A percentile compares a stretch with the other conserved stretches of the same genome.
phyloP scores from a whole-genome alignment of 1,140 invertebrate species.

The Bombus pyrosoma region DNA sequence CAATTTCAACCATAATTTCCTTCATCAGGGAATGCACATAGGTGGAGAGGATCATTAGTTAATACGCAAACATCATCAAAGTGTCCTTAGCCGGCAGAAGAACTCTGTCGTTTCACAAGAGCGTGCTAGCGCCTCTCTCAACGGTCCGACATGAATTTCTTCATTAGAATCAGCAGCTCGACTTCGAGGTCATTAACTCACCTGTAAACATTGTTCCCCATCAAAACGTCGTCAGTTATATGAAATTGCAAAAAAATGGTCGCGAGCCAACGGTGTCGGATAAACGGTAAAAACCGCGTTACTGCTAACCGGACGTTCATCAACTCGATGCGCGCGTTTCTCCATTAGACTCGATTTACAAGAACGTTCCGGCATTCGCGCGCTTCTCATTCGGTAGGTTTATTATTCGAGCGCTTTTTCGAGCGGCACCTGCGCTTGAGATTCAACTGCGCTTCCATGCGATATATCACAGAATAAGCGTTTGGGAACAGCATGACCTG shows the following conservation, averaged over 20 bases:
- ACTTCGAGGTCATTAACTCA: slow-evolving; percentile 29
- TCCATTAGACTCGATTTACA: slow-evolving; percentile 32
- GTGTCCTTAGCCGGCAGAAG: slow-evolving; percentile 30
- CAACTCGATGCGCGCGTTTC: slow-evolving; percentile 21
- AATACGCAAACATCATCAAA: slow-evolving; percentile 43
- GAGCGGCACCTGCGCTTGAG: slow-evolving; percentile 1
- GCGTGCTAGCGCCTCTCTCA: not conserved
- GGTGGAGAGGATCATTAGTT: slow-evolving; percentile 35
- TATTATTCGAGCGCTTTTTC: slow-evolving; percentile 28
- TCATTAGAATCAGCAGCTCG: not conserved
- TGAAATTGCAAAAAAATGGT: slow-evolving; percentile 41
- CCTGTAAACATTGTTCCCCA: slow-evolving; percentile 41
- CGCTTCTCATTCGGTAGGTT: slow-evolving; percentile 1
- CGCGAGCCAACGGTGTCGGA: slow-evolving; percentile 4
- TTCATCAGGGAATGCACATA: slow-evolving; percentile 16
- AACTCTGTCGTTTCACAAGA: not conserved
- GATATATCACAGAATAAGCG: not conserved
- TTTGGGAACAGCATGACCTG: not conserved
- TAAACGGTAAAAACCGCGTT: slow-evolving; percentile 40
- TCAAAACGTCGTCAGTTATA: slow-evolving; percentile 45
- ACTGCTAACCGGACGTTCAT: slow-evolving; percentile 39
- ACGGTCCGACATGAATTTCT: slow-evolving; percentile 23
- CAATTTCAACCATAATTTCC: slow-evolving; percentile 40
- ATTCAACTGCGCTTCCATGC: not conserved
- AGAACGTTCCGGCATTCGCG: not conserved